Base-by-base conservation (phyloP, 2,888 invertebrate genomes). In the Leptogaster cylindrica region DNA sequence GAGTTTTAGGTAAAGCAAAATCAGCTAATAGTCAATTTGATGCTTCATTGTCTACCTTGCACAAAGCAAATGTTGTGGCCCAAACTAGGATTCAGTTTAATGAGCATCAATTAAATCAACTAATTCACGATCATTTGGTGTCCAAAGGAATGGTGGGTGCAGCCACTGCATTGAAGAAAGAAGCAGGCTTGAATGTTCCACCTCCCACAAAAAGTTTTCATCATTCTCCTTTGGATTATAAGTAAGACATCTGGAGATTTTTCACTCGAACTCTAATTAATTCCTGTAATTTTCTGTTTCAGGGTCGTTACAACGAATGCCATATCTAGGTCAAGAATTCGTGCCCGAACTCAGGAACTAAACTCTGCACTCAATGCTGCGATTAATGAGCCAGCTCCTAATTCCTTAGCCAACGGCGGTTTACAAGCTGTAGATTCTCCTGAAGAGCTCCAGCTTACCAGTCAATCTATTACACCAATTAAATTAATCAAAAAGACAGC, bases 1-100 rank as follows among this genome's bases (percentile, higher is more conserved):
- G 92, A 0, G 91, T 97, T 0, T 93, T 94, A 2, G 97, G 97
- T 0, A 94, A 94, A 83, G 88, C 90, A n/a, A 92, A 92, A 73
- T 88, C 91, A 31, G 73, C 77, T 1, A 87, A 88, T 74, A 88
- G 88, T 6, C 92, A 93, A 78, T 87, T 93, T 68, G 93, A 93
- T 81, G 89, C 92, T 0, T 94, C 95, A 0, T 82, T 95, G 10
- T 91, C 91, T 18, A 94, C 94, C 76, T 93, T 97, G 77, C 92
- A 95, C 76, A 88, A 91, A 81, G 93, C 96, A 0, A 95, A 95
- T 81, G 93, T 98, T 46, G 95, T 98, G 0, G 96, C 97, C 0
- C 95, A 97, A 81, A 98, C 98, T 0, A 89, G 92, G 71, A 97
- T 99, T 69, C 91, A 91, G 76, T 99, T 93, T 84, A 95, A 97